A percentile compares a stretch with the other conserved stretches of the same genome.
These are phyloP conservation scores for Sinohyriopsis cumingii DNA, from an alignment of 2,888 invertebrate genomes.

Conservation along the genomic window DNA sequence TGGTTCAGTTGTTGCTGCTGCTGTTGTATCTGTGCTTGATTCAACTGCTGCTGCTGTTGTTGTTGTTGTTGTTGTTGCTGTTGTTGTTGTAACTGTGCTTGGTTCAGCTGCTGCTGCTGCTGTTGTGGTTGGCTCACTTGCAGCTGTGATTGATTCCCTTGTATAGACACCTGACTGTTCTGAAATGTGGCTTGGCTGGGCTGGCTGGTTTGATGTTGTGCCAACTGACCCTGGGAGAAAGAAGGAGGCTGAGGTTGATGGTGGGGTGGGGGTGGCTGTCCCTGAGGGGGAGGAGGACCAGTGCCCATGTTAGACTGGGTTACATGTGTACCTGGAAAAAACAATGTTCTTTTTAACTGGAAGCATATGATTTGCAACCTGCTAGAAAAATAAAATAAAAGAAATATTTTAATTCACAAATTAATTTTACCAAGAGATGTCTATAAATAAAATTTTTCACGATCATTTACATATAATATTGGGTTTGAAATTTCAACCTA, in stretches of 20 bases:
- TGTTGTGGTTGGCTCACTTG: constrained; percentile 8
- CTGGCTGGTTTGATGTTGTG: constrained; percentile 8
- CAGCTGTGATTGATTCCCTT: constrained; percentile 19
- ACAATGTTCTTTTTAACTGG: too few species aligned
- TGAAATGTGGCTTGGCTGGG: background rate
- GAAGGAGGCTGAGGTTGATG: constrained; percentile 10
- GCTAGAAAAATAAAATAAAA: too few species aligned
- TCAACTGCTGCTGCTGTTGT: constrained; percentile 13
- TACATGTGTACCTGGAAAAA: background rate
- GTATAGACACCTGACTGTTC: constrained; percentile 4
- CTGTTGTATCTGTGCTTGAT: constrained; percentile 10
- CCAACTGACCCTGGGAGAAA: constrained; percentile 4
- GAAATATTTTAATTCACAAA: too few species aligned
- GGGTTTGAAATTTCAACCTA: too few species aligned
- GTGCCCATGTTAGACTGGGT: background rate
- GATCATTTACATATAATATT: too few species aligned
- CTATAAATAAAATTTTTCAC: too few species aligned
- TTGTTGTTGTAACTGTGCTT: constrained; percentile 18
- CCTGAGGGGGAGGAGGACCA: constrained; percentile 1
- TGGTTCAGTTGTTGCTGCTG: constrained; percentile 12
- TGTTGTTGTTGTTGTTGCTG: constrained; percentile 9
- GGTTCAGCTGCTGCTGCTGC: constrained; percentile 21
- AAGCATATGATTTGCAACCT: too few species aligned
- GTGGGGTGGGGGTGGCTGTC: constrained; percentile 6
- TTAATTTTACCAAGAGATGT: too few species aligned